These are phyloP conservation scores for Emydocephalus ijimae DNA, from an alignment of 2,113 vertebrate species.

Conservation along the genomic window DNA sequence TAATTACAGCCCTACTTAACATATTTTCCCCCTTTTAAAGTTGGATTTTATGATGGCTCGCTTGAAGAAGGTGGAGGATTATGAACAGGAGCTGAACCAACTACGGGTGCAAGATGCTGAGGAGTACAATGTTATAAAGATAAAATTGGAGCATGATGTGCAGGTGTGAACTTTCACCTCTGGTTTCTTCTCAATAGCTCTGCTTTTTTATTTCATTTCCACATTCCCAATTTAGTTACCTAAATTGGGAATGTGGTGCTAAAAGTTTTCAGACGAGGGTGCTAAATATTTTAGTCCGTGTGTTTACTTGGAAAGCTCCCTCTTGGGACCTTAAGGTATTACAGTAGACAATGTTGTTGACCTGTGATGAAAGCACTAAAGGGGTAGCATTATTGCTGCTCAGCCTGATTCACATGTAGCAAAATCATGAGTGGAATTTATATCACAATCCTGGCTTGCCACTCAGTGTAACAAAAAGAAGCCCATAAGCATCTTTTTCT, in stretches of 20 bases:
- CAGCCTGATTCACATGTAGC: background rate
- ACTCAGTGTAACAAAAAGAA: background rate
- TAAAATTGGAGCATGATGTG: constrained; percentile 68
- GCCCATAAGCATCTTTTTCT: background rate
- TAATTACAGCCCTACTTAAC: background rate
- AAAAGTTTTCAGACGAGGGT: background rate
- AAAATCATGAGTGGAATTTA: background rate
- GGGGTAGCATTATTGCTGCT: background rate
- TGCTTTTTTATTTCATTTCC: background rate
- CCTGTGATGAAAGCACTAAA: background rate
- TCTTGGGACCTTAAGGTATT: background rate
- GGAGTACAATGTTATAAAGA: constrained; percentile 66
- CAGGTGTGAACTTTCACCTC: constrained; percentile 66
- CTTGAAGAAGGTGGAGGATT: constrained; percentile 70
- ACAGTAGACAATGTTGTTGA: background rate
- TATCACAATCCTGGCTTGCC: background rate
- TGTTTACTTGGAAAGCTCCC: background rate
- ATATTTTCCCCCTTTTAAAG: constrained; percentile 52
- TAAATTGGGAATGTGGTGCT: background rate
- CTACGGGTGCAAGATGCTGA: constrained; percentile 67
- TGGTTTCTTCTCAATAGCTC: background rate
- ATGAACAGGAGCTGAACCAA: constrained; percentile 66
- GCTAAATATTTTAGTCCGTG: background rate
- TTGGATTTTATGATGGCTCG: constrained; percentile 66
- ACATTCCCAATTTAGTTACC: background rate